These are phyloP conservation scores for Leucosticte australis DNA, from an alignment of 2,113 vertebrate genomes.

Conservation along the genomic window DNA sequence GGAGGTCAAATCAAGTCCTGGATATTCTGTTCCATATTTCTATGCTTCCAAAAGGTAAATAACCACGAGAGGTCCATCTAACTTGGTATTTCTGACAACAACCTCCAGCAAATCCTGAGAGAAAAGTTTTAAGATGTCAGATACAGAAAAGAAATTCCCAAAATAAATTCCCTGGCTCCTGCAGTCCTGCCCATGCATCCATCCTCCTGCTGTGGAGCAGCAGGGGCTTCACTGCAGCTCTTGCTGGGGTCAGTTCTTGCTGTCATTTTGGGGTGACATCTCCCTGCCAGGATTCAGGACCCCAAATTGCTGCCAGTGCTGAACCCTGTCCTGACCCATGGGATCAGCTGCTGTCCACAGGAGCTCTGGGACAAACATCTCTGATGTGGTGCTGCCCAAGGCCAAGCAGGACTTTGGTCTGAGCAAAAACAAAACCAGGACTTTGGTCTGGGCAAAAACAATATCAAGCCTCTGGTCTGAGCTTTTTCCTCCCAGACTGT, in stretches of 20 bases:
- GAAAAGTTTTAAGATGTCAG: neutral
- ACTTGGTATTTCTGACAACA: neutral
- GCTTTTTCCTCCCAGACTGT: neutral
- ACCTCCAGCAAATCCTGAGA: neutral
- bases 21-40: neutral
- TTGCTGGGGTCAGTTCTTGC: neutral
- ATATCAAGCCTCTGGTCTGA: neutral
- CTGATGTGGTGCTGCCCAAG: neutral
- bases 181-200: neutral
- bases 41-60: neutral
- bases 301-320: neutral
- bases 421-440: neutral
- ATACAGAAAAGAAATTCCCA: neutral
- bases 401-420: no score
- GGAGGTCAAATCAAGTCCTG: neutral
- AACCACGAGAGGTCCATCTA: fast-evolving
- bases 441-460: no score
- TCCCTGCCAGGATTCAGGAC: neutral
- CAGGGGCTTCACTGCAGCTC: neutral
- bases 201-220: neutral
- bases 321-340: neutral
- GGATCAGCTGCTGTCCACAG: neutral
- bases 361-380: neutral
- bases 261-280: neutral
- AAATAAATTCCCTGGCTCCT: neutral